phyloP scores from a whole-genome alignment of 2,888 invertebrate species.

The Drosophila flavopinicola region DNA sequence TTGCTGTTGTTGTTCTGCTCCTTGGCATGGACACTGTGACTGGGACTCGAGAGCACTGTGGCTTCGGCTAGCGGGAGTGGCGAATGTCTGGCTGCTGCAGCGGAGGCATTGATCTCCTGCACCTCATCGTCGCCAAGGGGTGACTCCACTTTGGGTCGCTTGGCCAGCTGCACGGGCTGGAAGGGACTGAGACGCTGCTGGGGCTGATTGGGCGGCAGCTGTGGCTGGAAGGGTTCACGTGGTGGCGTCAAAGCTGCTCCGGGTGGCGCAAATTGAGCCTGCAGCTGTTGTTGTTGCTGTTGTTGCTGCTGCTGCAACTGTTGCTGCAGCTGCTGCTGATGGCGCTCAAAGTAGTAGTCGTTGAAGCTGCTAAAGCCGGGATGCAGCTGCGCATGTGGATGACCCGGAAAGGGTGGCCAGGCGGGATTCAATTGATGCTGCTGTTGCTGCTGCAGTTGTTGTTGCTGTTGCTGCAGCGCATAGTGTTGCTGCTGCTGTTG shows the following conservation, averaged over 20 bases:
- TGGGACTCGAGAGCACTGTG: conserved; percentile 18
- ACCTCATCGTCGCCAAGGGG: conserved; percentile 63
- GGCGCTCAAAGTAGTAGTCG: conserved; percentile 75
- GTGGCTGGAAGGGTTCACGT: conserved; percentile 70
- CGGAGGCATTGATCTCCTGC: conserved; percentile 56
- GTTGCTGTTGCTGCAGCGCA: conserved; percentile 56
- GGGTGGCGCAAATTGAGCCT: conserved; percentile 51
- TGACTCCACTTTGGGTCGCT: conserved; percentile 65
- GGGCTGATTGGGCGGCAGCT: conserved; percentile 58
- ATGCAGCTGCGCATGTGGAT: conserved; percentile 48
- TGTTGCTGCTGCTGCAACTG: conserved; percentile 69
- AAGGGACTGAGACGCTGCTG: conserved; percentile 68
- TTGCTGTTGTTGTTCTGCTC: conserved; percentile 69
- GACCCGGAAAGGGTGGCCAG: conserved; percentile 61
- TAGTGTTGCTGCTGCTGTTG: conserved; percentile 74
- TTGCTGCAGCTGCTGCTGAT: conserved; percentile 62
- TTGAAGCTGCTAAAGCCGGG: conserved; percentile 61
- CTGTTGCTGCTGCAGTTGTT: conserved; percentile 52
- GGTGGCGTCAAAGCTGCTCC: conserved; percentile 27
- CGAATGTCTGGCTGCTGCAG: conserved; percentile 21
- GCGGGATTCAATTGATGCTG: conserved; percentile 53
- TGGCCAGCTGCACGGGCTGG: conserved; percentile 62
- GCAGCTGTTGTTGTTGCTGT: conserved; percentile 57
- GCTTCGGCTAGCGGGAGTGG: conserved; percentile 45
- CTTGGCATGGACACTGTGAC: conserved; percentile 39